Percentiles rank a stretch among this genome's conserved stretches.
These are phyloP conservation scores for Halocynthia roretzi DNA, from an alignment of 23 tunicate genomes.

Conservation along the genomic window DNA sequence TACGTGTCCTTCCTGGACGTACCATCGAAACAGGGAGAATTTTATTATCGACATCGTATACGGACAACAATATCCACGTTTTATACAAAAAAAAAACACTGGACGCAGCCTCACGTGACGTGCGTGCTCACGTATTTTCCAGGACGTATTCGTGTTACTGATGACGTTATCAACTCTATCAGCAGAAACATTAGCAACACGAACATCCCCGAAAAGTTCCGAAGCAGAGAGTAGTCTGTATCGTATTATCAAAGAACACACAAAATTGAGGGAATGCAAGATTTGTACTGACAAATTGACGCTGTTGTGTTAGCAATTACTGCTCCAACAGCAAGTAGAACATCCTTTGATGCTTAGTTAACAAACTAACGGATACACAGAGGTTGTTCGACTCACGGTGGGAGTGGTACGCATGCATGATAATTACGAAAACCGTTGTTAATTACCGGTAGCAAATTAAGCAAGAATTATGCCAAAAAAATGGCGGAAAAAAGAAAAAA, in stretches of 20 bases:
- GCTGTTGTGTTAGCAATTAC: too few species aligned
- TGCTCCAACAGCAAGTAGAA: conserved; percentile 19
- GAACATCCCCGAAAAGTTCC: conserved; percentile 35
- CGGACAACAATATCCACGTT: not conserved
- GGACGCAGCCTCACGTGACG: too few species aligned
- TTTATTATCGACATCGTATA: not conserved
- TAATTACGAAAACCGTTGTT: too few species aligned
- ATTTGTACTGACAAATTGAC: too few species aligned
- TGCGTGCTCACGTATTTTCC: conserved; percentile 15
- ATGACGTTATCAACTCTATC: conserved; percentile 11
- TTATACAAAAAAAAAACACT: not conserved
- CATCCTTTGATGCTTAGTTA: conserved; percentile 11
- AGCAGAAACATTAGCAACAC: conserved; percentile 50
- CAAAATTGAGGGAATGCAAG: not conserved
- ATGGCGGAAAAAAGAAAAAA: not conserved
- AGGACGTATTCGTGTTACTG: conserved; percentile 97
- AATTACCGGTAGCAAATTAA: not conserved
- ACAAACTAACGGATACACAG: not conserved
- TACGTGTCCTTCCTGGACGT: conserved; percentile 30
- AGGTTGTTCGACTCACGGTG: conserved; percentile 15
- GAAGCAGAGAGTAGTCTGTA: not conserved
- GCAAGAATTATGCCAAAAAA: not conserved
- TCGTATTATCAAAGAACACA: not conserved
- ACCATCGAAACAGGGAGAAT: too few species aligned
- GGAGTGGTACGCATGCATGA: not conserved